These are phyloP conservation scores for Caenorhabditis elegans DNA, from an alignment of 1,140 invertebrate genomes.

Conservation along the genomic window WBcel235 BX284606.5:5005501-5006000, in stretches of 20 bases:
- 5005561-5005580: neutral
- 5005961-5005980: neutral
- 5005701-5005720: neutral
- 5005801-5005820: neutral
- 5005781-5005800: neutral
- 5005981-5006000: neutral
- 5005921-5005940: neutral
- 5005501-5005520: neutral
- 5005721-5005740: neutral
- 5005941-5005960: neutral
- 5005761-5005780: neutral
- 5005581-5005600: neutral
- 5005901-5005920: neutral
- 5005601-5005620: neutral
- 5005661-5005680: neutral
- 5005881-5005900: neutral
- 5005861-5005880: neutral
- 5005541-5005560: neutral
- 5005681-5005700: neutral
- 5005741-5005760: neutral
- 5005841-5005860: neutral
- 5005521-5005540: neutral
- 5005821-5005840: neutral
- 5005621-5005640: neutral
- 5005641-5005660: neutral